A percentile compares a stretch with the other conserved stretches of the same genome.
These are phyloP conservation scores for Cryptotermes secundus DNA, from an alignment of 1,140 invertebrate species.

Conservation along the genomic window DNA sequence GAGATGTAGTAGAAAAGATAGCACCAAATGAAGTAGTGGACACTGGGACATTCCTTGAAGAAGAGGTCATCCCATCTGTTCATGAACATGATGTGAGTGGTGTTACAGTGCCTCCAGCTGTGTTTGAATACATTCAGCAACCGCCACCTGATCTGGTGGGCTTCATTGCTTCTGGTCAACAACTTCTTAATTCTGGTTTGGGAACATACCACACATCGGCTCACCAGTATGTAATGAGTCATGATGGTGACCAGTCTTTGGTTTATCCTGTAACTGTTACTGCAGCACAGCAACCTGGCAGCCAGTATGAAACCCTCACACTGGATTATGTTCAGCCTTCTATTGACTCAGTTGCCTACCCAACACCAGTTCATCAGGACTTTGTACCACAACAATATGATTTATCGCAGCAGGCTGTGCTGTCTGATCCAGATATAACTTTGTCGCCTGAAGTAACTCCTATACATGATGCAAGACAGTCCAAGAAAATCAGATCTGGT, in stretches of 20 bases:
- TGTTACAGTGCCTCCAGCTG: slow-evolving; percentile 23
- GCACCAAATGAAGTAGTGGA: background rate
- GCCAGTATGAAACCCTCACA: slow-evolving; percentile 1
- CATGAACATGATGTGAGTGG: slow-evolving; percentile 3
- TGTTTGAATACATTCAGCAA: slow-evolving; percentile 51
- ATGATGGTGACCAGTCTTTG: slow-evolving; percentile 23
- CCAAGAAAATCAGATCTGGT: background rate
- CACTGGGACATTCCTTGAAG: background rate
- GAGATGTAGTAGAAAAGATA: background rate
- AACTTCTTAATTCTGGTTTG: slow-evolving; percentile 47
- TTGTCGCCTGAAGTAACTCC: background rate
- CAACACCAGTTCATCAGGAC: background rate
- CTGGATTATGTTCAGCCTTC: slow-evolving; percentile 16
- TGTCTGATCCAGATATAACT: background rate
- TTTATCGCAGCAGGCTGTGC: background rate
- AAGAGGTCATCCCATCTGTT: background rate
- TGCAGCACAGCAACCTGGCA: background rate
- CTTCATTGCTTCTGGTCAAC: slow-evolving; percentile 54
- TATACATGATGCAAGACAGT: background rate
- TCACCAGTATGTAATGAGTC: slow-evolving; percentile 30
- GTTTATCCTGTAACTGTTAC: slow-evolving; percentile 29
- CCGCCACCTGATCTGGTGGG: slow-evolving; percentile 53
- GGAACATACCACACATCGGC: slow-evolving; percentile 44
- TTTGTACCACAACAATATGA: background rate
- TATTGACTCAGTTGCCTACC: slow-evolving; percentile 11